Conservation (phyloP, 2,888 invertebrate species). For the Caenorhabditis sinica region DNA sequence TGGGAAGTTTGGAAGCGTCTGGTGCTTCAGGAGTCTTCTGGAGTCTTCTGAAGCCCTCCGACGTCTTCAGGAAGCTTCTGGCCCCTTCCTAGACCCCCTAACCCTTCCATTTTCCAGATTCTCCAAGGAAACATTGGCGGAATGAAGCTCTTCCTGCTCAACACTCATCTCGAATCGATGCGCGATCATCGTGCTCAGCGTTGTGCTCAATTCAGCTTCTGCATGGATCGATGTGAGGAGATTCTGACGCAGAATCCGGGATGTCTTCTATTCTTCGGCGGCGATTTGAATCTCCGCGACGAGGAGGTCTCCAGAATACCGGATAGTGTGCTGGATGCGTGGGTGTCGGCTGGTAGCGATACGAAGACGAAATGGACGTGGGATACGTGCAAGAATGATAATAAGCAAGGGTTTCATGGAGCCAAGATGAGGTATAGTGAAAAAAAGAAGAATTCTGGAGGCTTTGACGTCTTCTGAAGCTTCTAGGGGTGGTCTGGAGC, state of each 20-base stretch:
- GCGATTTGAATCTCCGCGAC: constrained; percentile 87
- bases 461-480: background rate
- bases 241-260: constrained; percentile 74
- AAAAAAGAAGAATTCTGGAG: background rate
- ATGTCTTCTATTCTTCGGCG: constrained; percentile 86
- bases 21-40: no score
- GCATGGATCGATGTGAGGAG: constrained; percentile 72
- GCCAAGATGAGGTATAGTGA: constrained; percentile 55
- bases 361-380: constrained; percentile 86
- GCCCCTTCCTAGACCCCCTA: no score
- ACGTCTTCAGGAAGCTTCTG: no score
- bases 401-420: constrained; percentile 81
- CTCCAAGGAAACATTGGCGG: constrained; percentile 84
- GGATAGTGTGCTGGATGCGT: constrained; percentile 84
- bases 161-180: constrained; percentile 87
- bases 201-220: constrained; percentile 69
- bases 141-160: constrained; percentile 85
- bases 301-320: constrained; percentile 85
- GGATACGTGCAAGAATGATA: constrained; percentile 87
- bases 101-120: constrained; percentile 76
- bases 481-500: background rate
- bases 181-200: constrained; percentile 83
- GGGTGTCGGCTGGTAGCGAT: constrained; percentile 86
- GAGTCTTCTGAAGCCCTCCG: no score
- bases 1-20: no score